Evolutionary conservation across 2,888 invertebrate species (phyloP), one percentile per base, ranked within the genome.

Genomic region (Chironomus tentans): DNA sequence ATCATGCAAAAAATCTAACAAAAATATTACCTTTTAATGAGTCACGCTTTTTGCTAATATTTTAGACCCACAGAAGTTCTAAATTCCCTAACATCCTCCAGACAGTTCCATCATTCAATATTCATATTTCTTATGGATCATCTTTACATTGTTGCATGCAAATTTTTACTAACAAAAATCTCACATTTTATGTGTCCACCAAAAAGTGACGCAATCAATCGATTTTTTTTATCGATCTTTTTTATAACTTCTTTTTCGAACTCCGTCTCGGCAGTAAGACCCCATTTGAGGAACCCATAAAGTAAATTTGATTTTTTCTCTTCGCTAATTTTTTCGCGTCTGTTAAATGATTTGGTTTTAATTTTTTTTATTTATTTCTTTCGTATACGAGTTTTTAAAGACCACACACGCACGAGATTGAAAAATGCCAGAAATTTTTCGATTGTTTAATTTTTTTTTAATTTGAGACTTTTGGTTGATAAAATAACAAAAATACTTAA

Each of bases 191-290:
- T 61, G 38, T 61, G 72, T 61, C 38, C 62, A 72, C 61, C 2
- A 61, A 61, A n/a, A 62, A 12, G 71, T 71, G 71, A 71, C 71
- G 65, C 72, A 62, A 71, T 72, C 72, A 61, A 72, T 72, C 38
- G 72, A 62, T 72, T 18, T 21, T 61, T n/a, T 68, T 68, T 68
- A 28, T 68, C 68, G 28, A 48, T 48, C 15, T 70, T 21, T 47
- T 38, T 68, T 68, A 68, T 65, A 65, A 65, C 65, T 65, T 21
- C 21, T 65, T 65, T 65, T 65, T 18, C 18, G 38, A 38, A 38
- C 56, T 56, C 56, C 18, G n/a, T 56, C 56, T 21, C n/a, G 18
- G 13, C 50, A 50, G 50, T 50, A n/a, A 13, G 56, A 56, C 7
- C 38, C 4, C 10, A 38, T 15, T 56, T 56, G 56, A 7, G n/a